Evolutionary conservation across 2,888 invertebrate species (phyloP).

Genomic region (Cremastinae sp.): DNA sequence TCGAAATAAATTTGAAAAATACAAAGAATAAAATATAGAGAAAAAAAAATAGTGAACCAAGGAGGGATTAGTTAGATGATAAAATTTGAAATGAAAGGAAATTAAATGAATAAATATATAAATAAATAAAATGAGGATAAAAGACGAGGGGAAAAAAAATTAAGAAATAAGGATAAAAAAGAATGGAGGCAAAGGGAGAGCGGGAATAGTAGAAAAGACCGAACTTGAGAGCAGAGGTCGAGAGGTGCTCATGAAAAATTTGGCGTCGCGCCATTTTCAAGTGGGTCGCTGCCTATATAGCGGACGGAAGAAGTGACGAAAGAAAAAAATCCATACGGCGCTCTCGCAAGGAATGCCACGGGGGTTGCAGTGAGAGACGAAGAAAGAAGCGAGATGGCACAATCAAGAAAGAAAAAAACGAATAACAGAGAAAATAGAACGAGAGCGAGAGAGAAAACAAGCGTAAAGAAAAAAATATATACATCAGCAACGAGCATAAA

Average conservation of each 20-base stretch:
- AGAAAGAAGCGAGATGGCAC: background rate
- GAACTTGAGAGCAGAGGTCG: slow-evolving; percentile 56
- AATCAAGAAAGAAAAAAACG: too few species aligned
- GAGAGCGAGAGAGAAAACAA: too few species aligned
- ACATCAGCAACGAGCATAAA: too few species aligned
- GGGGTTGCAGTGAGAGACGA: slow-evolving; percentile 19
- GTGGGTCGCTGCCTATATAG: slow-evolving; percentile 67
- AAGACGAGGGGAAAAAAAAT: slow-evolving; percentile 8
- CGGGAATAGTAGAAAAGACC: slow-evolving; percentile 26
- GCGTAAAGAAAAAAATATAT: too few species aligned
- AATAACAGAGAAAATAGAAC: too few species aligned
- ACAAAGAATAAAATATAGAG: too few species aligned
- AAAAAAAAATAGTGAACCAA: too few species aligned
- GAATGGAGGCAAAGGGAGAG: slow-evolving; percentile 1
- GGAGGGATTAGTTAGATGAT: too few species aligned
- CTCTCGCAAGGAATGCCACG: slow-evolving; percentile 55
- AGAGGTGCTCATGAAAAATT: slow-evolving; percentile 70
- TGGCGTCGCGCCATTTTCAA: slow-evolving; percentile 76
- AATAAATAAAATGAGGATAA: too few species aligned
- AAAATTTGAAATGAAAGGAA: too few species aligned
- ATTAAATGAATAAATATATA: too few species aligned
- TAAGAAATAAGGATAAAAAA: slow-evolving; percentile 20
- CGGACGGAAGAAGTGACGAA: slow-evolving; percentile 28
- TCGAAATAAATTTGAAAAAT: too few species aligned
- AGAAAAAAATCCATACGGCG: slow-evolving; percentile 75